These are phyloP conservation scores for Saguinus midas DNA, from an alignment of 2,113 vertebrate genomes.

Conservation along the genomic window DNA sequence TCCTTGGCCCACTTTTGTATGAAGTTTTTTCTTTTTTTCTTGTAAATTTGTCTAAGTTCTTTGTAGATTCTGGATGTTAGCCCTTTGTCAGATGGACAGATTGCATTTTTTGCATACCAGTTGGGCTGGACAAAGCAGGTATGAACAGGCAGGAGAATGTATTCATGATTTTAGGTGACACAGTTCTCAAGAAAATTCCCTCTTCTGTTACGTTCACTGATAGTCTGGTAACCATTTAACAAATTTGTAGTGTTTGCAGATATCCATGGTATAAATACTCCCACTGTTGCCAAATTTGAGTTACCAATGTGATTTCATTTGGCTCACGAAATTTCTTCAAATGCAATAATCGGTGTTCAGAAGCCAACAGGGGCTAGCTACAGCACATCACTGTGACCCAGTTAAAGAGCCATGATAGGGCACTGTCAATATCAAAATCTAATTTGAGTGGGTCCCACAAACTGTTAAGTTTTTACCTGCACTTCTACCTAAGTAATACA, in stretches of 20 bases:
- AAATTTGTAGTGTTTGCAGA: neutral
- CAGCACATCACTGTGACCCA: neutral
- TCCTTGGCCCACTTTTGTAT: too few relatives aligned
- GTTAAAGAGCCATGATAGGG: neutral
- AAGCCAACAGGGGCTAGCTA: neutral
- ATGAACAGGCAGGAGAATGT: neutral
- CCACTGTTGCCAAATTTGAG: neutral
- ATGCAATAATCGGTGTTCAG: neutral
- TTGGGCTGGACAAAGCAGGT: neutral
- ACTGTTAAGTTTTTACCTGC: neutral
- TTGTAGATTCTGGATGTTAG: too few relatives aligned
- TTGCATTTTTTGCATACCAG: neutral
- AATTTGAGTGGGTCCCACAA: neutral
- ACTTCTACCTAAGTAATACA: neutral
- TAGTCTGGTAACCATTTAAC: neutral
- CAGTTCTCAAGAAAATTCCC: neutral
- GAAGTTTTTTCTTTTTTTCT: too few relatives aligned
- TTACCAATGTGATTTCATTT: neutral
- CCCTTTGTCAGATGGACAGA: too few relatives aligned
- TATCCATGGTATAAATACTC: neutral
- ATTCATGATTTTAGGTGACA: neutral
- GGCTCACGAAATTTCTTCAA: constrained; percentile 30
- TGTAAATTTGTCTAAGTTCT: too few relatives aligned
- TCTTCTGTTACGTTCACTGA: neutral
- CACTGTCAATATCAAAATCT: neutral